Evolutionary conservation across 1,140 invertebrate species (phyloP).

Genomic region (Zophobas atratus): DNA sequence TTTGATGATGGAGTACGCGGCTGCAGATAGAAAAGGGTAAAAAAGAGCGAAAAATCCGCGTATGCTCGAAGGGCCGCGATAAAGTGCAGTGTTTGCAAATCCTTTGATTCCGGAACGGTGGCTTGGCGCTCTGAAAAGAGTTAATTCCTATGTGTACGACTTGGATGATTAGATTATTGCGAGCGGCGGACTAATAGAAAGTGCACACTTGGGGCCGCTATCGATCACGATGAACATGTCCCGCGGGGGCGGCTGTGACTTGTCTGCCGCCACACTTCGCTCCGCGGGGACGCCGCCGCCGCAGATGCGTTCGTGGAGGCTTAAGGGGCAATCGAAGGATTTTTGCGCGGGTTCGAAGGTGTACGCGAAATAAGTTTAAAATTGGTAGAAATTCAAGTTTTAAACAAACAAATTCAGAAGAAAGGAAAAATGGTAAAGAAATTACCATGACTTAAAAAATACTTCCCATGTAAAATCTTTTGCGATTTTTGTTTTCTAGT

Average conservation of each 20-base stretch:
- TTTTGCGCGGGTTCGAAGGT: too few relatives aligned
- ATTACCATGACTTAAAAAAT: too few relatives aligned
- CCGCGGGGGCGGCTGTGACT: conserved; percentile 7
- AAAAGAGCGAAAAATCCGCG: background rate
- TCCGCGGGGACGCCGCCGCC: background rate
- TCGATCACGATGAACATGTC: conserved; percentile 53
- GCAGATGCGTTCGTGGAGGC: too few relatives aligned
- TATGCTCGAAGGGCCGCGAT: conserved; percentile 15
- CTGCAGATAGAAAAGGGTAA: background rate
- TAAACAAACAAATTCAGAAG: too few relatives aligned
- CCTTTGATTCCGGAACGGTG: conserved; percentile 29
- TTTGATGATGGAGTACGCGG: conserved; percentile 17
- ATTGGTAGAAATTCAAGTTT: too few relatives aligned
- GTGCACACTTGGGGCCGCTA: conserved; percentile 55
- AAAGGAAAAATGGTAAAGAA: too few relatives aligned
- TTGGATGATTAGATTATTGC: conserved; percentile 57
- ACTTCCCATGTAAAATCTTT: too few relatives aligned
- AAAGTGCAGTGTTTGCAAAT: conserved; percentile 43
- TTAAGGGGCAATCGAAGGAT: too few relatives aligned
- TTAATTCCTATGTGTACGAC: conserved; percentile 56
- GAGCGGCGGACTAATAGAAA: conserved; percentile 55
- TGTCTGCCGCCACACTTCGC: conserved; percentile 29
- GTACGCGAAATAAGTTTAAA: too few relatives aligned
- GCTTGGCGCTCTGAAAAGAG: conserved; percentile 44
- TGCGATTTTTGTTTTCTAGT: too few relatives aligned